Evolutionary conservation across 2,888 invertebrate species (phyloP).

Genomic region (Hypomecis punctinalis): DNA sequence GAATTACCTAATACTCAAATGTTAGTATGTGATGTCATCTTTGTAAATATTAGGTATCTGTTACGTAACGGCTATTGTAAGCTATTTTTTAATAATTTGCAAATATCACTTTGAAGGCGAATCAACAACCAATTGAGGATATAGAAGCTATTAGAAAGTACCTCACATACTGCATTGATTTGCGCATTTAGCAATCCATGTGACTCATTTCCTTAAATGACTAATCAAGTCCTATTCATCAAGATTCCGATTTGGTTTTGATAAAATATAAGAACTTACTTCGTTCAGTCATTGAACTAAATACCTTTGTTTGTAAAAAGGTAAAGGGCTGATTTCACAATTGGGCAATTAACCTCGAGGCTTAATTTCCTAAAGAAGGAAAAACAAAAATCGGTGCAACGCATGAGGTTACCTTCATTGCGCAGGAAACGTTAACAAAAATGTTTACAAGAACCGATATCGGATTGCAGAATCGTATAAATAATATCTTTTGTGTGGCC

Average conservation of each 20-base stretch:
- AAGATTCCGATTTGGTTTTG: slow-evolving; percentile 51
- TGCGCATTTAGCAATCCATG: slow-evolving; percentile 28
- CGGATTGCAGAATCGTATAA: slow-evolving; percentile 60
- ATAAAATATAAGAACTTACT: slow-evolving; percentile 49
- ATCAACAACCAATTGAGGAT: slow-evolving; percentile 20
- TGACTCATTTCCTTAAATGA: slow-evolving; percentile 60
- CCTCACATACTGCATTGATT: slow-evolving; percentile 19
- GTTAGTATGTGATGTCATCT: slow-evolving; percentile 51
- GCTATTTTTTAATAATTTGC: slow-evolving; percentile 30
- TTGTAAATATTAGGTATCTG: slow-evolving; percentile 49
- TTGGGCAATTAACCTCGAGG: slow-evolving; percentile 21
- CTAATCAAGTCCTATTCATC: slow-evolving; percentile 53
- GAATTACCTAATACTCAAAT: slow-evolving; percentile 51
- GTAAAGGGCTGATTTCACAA: slow-evolving; percentile 54
- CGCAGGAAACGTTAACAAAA: slow-evolving; percentile 24
- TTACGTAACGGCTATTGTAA: slow-evolving; percentile 49
- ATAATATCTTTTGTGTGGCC: slow-evolving; percentile 59
- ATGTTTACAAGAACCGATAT: slow-evolving; percentile 48
- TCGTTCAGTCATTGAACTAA: slow-evolving; percentile 48
- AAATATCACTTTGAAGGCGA: slow-evolving; percentile 17
- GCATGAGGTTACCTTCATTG: slow-evolving; percentile 19
- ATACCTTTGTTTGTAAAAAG: slow-evolving; percentile 48
- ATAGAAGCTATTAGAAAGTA: slow-evolving; percentile 36
- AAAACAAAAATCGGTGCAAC: slow-evolving; percentile 15
- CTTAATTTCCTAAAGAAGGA: slow-evolving; percentile 38